These are phyloP conservation scores for Pantala flavescens DNA, from an alignment of 1,140 invertebrate species.

Conservation along the genomic window DNA sequence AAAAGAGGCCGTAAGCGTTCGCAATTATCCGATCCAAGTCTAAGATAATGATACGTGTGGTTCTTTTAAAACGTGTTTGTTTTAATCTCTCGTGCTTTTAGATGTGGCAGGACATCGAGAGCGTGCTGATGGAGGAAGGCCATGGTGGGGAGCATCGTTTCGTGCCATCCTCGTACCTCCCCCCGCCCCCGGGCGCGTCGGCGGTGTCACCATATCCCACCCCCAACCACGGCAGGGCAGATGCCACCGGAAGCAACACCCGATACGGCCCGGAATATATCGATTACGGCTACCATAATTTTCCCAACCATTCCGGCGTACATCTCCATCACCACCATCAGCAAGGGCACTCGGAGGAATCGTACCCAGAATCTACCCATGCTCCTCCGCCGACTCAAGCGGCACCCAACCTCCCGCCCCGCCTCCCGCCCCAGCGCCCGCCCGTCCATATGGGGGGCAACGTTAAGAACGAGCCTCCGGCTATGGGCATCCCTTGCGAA, in stretches of 20 bases:
- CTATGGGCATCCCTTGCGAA: background rate
- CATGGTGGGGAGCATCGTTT: conserved; percentile 23
- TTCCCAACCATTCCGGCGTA: conserved; percentile 6
- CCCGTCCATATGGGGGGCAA: background rate
- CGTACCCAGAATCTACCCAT: background rate
- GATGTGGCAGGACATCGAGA: conserved; percentile 40
- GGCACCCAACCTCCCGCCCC: background rate
- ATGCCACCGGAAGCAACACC: conserved; percentile 21
- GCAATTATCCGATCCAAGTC: too few relatives aligned
- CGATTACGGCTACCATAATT: conserved; percentile 13
- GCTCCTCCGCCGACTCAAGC: background rate
- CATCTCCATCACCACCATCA: conserved; percentile 23
- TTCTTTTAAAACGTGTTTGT: too few relatives aligned
- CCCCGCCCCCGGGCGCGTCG: conserved; percentile 21
- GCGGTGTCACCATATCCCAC: conserved; percentile 19
- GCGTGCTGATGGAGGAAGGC: conserved; percentile 32
- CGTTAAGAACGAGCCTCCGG: conserved; percentile 3
- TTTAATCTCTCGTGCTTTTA: conserved; percentile 20
- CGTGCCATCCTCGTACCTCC: conserved; percentile 22
- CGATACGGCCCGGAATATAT: background rate
- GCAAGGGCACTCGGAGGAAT: background rate
- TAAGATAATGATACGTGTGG: too few relatives aligned
- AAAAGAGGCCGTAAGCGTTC: too few relatives aligned
- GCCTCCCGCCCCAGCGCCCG: background rate
- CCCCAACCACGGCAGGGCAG: conserved; percentile 19